Base-by-base conservation (phyloP, 2,113 vertebrate species). In the Pholis gunnellus region DNA sequence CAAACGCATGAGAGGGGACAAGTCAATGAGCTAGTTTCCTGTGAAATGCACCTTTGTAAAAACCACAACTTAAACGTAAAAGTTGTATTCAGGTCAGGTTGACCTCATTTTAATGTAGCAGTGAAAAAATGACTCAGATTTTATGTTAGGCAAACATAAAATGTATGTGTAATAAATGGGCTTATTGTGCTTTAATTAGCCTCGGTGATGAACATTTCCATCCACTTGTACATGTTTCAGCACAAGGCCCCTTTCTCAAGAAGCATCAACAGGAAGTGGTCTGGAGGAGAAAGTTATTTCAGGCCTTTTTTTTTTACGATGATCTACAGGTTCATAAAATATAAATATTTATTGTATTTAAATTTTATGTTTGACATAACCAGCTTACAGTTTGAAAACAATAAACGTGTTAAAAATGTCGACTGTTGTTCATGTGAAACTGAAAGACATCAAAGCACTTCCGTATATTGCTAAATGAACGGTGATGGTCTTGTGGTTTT, bases 401-500 rank as follows among this genome's bases (percentile, higher is more conserved):
- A 3, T n/a, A 0, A 29, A 11, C 14, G 8, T 11, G 15, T 0
- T 46, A 1, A 60, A 42, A 25, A 65, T 40, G 8, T 18, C 15
- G 1, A 9, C 17, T 61, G 4, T 0, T 25, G 6, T 46, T 50
- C 6, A 44, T 10, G 17, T 52, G 65, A 79, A 82, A 82, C 1
- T 17, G 29, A 61, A 67, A 83, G 17, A 14, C 7, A 22, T 0
- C 8, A 2, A 11, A 61, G 2, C 1, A 3, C 59, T 65, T 84
- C 61, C 3, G 34, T 20, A 1, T n/a, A 15, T 7, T 15, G 6
- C 0, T 0, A 1, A 11, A 20, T 10, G 11, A 10, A 4, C 8
- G 13, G 34, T n/a, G 14, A n/a, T 61, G 76, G 60, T 88, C 68
- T 84, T 88, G 90, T 87, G 88, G 88, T 85, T 91, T 93, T 79